phyloP scores from a whole-genome alignment of 2,113 vertebrate genomes.

The Taxidea taxus region DNA sequence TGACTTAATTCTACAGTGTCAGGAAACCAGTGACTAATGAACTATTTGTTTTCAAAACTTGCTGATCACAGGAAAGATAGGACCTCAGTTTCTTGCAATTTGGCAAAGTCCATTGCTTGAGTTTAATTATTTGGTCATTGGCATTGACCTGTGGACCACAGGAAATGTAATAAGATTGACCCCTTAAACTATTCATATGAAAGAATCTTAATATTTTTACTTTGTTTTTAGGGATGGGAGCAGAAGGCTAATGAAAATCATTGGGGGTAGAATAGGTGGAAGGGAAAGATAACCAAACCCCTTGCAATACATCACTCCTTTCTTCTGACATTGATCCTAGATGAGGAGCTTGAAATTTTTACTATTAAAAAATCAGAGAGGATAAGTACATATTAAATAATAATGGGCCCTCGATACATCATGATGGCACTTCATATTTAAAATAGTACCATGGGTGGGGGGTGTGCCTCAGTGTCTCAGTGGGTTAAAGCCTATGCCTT shows the following conservation, averaged over 20 bases:
- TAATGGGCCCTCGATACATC: constrained; percentile 19
- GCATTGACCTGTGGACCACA: not conserved
- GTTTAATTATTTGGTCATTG: constrained; percentile 65
- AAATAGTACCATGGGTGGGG: constrained; percentile 40
- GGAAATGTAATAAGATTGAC: not conserved
- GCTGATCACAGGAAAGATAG: constrained; percentile 45
- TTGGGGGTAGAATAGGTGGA: not conserved
- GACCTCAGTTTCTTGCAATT: constrained; percentile 52
- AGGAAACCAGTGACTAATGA: constrained; percentile 72
- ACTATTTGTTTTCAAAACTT: constrained; percentile 65
- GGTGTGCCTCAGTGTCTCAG: no score
- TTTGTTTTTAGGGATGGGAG: not conserved
- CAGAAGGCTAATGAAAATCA: not conserved
- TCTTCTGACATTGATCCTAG: not conserved
- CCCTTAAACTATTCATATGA: not conserved
- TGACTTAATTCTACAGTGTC: constrained; percentile 71
- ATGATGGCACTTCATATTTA: constrained; percentile 41
- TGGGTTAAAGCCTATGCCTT: no score
- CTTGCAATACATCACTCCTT: not conserved
- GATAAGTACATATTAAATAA: constrained; percentile 16
- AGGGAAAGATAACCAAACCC: not conserved
- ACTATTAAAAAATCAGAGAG: constrained; percentile 37
- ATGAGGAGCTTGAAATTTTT: constrained; percentile 27
- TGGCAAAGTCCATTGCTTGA: constrained; percentile 40
- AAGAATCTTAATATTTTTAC: constrained; percentile 13